A percentile compares a stretch with the other conserved stretches of the same genome.
Conservation (phyloP, 2,888 invertebrate species). For the Spialia ferax region DNA sequence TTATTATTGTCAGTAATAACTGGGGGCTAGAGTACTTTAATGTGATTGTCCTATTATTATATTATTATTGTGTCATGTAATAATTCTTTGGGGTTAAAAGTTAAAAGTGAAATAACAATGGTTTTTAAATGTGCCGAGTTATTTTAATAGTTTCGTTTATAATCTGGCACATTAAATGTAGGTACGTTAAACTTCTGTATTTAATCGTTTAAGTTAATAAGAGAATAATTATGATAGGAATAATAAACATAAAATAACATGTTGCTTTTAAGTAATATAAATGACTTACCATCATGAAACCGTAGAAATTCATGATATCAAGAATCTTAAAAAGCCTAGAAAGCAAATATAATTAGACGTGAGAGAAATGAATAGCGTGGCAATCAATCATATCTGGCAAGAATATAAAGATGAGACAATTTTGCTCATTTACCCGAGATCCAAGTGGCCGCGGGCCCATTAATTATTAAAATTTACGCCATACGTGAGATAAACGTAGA, state of each 20-base stretch:
- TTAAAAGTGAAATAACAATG: slow-evolving; percentile 10
- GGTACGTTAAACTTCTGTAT: neutral
- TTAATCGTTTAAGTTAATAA: neutral
- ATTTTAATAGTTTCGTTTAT: neutral
- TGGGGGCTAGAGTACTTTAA: slow-evolving; percentile 47
- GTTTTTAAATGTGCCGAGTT: neutral
- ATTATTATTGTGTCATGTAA: slow-evolving; percentile 1
- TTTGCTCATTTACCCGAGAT: slow-evolving; percentile 33
- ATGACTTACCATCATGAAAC: neutral
- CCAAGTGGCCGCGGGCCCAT: slow-evolving; percentile 39
- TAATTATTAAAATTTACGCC: slow-evolving; percentile 50
- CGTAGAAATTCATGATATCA: neutral
- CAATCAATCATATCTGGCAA: slow-evolving; percentile 13
- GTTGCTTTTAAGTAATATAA: neutral
- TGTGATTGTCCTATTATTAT: slow-evolving; percentile 32
- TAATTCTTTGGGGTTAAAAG: slow-evolving; percentile 26
- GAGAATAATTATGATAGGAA: neutral
- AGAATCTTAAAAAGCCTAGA: neutral
- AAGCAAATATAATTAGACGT: neutral
- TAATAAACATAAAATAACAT: neutral
- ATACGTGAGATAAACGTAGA: slow-evolving; percentile 55
- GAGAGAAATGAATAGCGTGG: slow-evolving; percentile 5
- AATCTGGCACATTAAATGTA: neutral
- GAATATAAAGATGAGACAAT: slow-evolving; percentile 21
- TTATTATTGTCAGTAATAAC: slow-evolving; percentile 57